Conservation (phyloP, 2,888 invertebrate genomes). For the Masnerella sp. region DNA sequence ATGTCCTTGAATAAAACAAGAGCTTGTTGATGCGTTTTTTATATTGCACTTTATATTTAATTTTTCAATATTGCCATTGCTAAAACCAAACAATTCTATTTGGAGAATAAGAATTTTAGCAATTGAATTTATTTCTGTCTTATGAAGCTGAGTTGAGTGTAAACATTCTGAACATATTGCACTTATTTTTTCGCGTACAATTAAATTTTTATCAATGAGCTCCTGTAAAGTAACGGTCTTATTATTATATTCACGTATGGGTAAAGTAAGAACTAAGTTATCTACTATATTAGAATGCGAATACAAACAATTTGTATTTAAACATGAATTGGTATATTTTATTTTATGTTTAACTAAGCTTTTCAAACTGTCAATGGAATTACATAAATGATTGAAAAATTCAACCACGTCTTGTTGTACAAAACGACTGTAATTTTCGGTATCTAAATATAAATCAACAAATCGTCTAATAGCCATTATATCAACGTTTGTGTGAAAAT, state of each 20-base stretch:
- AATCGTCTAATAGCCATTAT: slow-evolving; percentile 9
- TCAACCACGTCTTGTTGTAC: slow-evolving; percentile 21
- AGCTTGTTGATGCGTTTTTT: slow-evolving; percentile 1
- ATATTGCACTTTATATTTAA: slow-evolving; percentile 13
- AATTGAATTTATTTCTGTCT: slow-evolving; percentile 5
- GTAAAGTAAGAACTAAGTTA: slow-evolving; percentile 8
- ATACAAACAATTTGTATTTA: slow-evolving; percentile 12
- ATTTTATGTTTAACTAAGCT: slow-evolving; percentile 15
- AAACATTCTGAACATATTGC: slow-evolving; percentile 6
- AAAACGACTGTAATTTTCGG: neutral
- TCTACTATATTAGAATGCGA: slow-evolving; percentile 2
- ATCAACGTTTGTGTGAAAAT: neutral
- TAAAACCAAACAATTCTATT: slow-evolving; percentile 2
- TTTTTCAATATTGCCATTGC: slow-evolving; percentile 1
- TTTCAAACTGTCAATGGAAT: neutral
- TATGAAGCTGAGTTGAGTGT: slow-evolving; percentile 2
- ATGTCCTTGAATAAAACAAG: neutral
- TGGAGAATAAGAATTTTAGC: slow-evolving; percentile 6
- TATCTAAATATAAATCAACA: slow-evolving; percentile 5
- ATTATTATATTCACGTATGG: neutral
- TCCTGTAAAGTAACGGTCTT: slow-evolving; percentile 14
- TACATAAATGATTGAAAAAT: slow-evolving; percentile 16
- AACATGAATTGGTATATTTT: slow-evolving; percentile 4
- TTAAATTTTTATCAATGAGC: slow-evolving; percentile 12
- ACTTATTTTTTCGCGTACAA: neutral